phyloP scores from a whole-genome alignment of 2,113 vertebrate genomes.

The Chrysemys picta region DNA sequence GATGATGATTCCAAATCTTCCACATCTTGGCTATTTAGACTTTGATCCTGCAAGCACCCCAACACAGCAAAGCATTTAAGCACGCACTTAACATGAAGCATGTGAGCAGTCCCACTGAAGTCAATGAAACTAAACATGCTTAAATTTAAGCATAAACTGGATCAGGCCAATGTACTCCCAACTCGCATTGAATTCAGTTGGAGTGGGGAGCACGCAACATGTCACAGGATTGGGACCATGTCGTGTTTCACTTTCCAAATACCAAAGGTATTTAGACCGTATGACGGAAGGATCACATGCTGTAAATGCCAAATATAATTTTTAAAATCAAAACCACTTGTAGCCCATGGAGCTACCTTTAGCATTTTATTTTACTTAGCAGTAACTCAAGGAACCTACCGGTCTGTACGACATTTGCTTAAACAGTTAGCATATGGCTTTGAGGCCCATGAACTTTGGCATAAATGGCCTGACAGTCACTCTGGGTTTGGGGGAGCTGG shows the following conservation, averaged over 20 bases:
- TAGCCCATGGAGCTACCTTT: neutral
- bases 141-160: neutral
- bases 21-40: neutral
- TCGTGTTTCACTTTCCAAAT: fast-evolving
- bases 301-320: neutral
- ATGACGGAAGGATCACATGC: neutral
- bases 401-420: neutral
- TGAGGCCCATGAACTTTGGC: neutral
- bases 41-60: neutral
- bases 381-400: neutral
- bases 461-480: neutral
- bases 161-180: neutral
- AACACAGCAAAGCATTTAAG: no score
- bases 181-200: neutral
- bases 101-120: neutral
- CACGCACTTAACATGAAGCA: neutral
- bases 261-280: neutral
- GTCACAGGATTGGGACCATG: fast-evolving
- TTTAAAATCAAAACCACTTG: conserved; percentile 6
- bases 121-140: no score
- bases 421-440: neutral
- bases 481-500: neutral
- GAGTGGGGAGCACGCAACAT: neutral
- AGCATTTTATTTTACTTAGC: neutral
- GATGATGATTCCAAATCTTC: neutral